A percentile compares a stretch with the other conserved stretches of the same genome.
phyloP scores from a whole-genome alignment of 2,888 invertebrate genomes.

The Frankliniella intonsa region DNA sequence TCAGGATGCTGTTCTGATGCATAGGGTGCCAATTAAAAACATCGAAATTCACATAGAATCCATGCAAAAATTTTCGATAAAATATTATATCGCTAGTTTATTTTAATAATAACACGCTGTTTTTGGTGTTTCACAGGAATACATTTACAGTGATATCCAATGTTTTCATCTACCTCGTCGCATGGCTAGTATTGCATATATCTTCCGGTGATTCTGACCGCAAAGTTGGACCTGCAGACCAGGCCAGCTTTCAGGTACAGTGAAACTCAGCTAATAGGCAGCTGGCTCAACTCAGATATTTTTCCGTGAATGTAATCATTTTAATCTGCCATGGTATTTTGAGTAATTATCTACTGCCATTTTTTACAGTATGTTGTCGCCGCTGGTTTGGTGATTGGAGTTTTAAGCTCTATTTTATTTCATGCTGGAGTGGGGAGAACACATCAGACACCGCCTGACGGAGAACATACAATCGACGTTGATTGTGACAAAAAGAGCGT shows the following conservation, averaged over 20 bases:
- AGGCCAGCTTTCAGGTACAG: conserved; percentile 57
- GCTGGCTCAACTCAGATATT: no score
- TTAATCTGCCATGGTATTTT: not conserved
- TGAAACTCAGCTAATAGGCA: no score
- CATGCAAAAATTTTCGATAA: no score
- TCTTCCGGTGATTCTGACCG: conserved; percentile 43
- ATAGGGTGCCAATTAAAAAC: no score
- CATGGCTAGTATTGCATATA: conserved; percentile 63
- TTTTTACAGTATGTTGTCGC: conserved; percentile 52
- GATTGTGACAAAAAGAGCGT: not conserved
- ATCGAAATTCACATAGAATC: no score
- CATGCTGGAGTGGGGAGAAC: conserved; percentile 64
- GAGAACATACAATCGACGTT: not conserved
- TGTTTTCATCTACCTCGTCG: conserved; percentile 74
- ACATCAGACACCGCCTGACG: conserved; percentile 30
- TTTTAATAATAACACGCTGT: conserved; percentile 29
- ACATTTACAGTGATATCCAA: conserved; percentile 84
- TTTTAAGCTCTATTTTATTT: conserved; percentile 62
- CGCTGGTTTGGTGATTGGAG: conserved; percentile 62
- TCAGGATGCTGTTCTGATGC: no score
- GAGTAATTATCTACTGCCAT: not conserved
- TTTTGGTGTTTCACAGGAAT: conserved; percentile 56
- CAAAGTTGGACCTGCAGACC: conserved; percentile 58
- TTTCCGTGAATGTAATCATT: not conserved
- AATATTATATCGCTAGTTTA: conserved; percentile 34